These are phyloP conservation scores for Euclidia mi DNA, from an alignment of 2,888 invertebrate species.

Conservation along the genomic window DNA sequence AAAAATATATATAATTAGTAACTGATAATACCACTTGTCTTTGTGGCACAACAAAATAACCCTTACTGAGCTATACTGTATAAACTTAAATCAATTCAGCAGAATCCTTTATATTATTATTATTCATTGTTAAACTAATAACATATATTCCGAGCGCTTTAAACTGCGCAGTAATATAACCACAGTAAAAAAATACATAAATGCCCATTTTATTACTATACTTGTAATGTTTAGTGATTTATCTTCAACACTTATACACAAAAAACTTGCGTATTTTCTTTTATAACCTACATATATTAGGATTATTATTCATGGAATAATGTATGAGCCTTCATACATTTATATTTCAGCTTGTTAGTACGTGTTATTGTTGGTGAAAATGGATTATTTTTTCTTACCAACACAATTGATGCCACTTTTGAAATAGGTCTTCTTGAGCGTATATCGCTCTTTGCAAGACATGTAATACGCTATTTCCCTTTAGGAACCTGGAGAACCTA, in stretches of 20 bases:
- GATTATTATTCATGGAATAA: conserved; percentile 40
- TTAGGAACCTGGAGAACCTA: no score
- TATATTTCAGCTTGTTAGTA: conserved; percentile 30
- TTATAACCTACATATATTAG: conserved; percentile 40
- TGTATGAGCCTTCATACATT: conserved; percentile 36
- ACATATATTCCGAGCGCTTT: conserved; percentile 20
- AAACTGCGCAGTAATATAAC: conserved; percentile 17
- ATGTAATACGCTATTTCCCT: no score
- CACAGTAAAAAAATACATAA: conserved; percentile 27
- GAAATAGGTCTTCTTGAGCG: neutral
- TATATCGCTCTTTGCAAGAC: no score
- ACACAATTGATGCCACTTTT: conserved; percentile 7
- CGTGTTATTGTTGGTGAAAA: conserved; percentile 30
- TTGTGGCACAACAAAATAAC: no score
- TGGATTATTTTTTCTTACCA: conserved; percentile 20
- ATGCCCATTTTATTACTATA: conserved; percentile 39
- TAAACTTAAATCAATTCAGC: no score
- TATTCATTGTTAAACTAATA: conserved; percentile 11
- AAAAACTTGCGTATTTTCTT: conserved; percentile 35
- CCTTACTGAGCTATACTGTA: no score
- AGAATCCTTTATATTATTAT: no score
- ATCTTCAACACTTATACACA: conserved; percentile 23
- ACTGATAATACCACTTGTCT: no score
- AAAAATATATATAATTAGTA: no score
- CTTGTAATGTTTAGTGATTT: conserved; percentile 34